A percentile compares a stretch with the other conserved stretches of the same genome.
Evolutionary conservation across 2,888 invertebrate species (phyloP).

Genomic region (Rhingia rostrata): DNA sequence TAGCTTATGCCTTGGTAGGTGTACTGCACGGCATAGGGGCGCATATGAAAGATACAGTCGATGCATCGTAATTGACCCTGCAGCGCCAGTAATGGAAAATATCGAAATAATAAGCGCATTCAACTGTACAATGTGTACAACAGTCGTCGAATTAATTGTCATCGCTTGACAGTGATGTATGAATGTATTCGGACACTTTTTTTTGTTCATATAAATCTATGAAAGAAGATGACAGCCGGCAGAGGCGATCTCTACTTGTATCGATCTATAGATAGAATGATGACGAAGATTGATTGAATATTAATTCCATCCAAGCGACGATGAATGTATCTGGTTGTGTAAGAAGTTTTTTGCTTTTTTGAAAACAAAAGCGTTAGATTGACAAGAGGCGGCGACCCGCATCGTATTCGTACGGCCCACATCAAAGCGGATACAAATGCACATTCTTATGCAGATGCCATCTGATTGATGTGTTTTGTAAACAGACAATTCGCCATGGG

Average conservation of each 20-base stretch:
- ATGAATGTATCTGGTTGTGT: constrained; percentile 34
- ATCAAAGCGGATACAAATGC: constrained; percentile 49
- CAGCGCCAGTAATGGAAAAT: constrained; percentile 13
- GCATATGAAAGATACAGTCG: constrained; percentile 12
- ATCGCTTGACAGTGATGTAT: constrained; percentile 69
- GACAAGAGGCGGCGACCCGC: constrained; percentile 17
- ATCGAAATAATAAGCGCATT: constrained; percentile 59
- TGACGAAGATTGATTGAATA: constrained; percentile 69
- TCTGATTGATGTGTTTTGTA: constrained; percentile 63
- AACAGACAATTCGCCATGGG: constrained; percentile 46
- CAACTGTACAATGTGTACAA: constrained; percentile 38
- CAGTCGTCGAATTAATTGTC: constrained; percentile 55
- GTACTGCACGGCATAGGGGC: constrained; percentile 6
- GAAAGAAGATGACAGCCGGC: constrained; percentile 20
- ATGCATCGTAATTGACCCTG: constrained; percentile 33
- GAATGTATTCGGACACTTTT: constrained; percentile 57
- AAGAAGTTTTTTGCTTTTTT: background rate
- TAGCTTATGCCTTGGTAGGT: background rate
- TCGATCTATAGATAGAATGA: constrained; percentile 25
- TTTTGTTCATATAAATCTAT: background rate
- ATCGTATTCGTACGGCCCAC: constrained; percentile 5
- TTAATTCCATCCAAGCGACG: constrained; percentile 47
- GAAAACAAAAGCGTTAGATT: constrained; percentile 20
- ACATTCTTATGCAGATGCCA: constrained; percentile 42
- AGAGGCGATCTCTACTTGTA: background rate